Percentiles rank a stretch among this genome's conserved stretches.
Evolutionary conservation across 2,797 vertebrate genomes (phyloP).

Genomic region (Melanotaenia pygmaea): DNA sequence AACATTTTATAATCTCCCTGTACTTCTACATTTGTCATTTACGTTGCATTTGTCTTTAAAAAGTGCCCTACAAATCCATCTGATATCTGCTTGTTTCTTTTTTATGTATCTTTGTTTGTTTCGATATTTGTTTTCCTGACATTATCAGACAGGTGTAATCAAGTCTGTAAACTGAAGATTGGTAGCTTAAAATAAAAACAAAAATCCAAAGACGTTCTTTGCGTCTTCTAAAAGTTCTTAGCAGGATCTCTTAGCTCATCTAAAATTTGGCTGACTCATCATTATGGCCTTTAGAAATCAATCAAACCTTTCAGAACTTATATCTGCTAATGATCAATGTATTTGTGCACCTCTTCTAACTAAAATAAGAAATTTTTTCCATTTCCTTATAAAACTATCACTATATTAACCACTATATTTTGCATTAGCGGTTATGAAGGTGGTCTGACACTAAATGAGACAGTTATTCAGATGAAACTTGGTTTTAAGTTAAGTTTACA

Average conservation of each 20-base stretch:
- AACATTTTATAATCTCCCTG: too few species aligned
- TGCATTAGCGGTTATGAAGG: background rate
- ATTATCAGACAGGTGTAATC: background rate
- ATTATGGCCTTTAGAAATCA: too few species aligned
- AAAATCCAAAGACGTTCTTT: too few species aligned
- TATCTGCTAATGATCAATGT: background rate
- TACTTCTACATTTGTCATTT: too few species aligned
- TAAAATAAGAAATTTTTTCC: background rate
- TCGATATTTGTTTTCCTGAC: background rate
- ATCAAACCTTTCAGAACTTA: too few species aligned
- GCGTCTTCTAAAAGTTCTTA: background rate
- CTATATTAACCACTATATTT: background rate
- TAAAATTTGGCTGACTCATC: too few species aligned
- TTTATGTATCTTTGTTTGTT: background rate
- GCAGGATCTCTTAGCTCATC: too few species aligned
- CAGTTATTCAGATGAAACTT: slow-evolving; percentile 13
- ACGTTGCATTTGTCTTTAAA: too few species aligned
- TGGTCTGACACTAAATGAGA: slow-evolving; percentile 20
- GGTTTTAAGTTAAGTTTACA: slow-evolving; percentile 4
- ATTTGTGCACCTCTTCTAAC: background rate
- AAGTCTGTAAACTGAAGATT: background rate
- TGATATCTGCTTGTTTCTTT: background rate
- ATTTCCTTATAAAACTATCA: background rate
- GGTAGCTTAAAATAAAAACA: too few species aligned
- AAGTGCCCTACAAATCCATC: too few species aligned